Conservation (phyloP, 30 jellyfish, hydroid and myxozoan species). For the Aurelia sp. region DNA sequence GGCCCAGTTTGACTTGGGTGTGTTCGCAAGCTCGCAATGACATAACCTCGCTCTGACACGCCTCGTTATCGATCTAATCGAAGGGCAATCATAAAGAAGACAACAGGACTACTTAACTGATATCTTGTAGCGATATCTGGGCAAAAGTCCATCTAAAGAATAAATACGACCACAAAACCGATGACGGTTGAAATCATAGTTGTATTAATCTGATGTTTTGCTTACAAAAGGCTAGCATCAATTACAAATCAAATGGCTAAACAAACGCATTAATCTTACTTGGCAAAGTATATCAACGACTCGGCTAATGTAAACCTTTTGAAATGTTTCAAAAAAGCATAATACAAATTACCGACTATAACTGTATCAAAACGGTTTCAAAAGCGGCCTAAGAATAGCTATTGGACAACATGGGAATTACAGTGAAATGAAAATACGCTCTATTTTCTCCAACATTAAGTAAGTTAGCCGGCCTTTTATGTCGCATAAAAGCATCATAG, state of each 20-base stretch:
- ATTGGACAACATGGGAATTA: constrained; percentile 3
- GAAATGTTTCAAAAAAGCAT: neutral
- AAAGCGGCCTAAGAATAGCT: constrained; percentile 16
- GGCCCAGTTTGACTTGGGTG: too few species aligned
- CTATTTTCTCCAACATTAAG: constrained; percentile 1
- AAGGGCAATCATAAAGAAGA: neutral
- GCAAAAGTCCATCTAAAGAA: too few species aligned
- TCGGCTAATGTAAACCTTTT: neutral
- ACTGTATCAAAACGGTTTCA: neutral
- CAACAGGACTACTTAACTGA: too few species aligned
- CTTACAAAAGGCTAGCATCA: constrained; percentile 12
- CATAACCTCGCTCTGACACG: neutral
- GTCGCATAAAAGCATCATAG: constrained; percentile 10
- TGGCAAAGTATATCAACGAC: constrained; percentile 22
- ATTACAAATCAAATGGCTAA: neutral
- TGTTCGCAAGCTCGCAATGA: too few species aligned
- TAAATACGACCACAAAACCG: too few species aligned
- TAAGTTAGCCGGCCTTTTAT: neutral
- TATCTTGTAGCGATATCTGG: too few species aligned
- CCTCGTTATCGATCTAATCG: neutral
- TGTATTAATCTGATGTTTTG: neutral
- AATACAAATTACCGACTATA: neutral
- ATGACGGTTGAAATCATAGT: too few species aligned
- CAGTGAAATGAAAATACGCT: neutral
- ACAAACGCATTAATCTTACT: constrained; percentile 6